These are phyloP conservation scores for Oreochromis mossambicus DNA, from an alignment of 2,797 vertebrate species.

Conservation along the genomic window DNA sequence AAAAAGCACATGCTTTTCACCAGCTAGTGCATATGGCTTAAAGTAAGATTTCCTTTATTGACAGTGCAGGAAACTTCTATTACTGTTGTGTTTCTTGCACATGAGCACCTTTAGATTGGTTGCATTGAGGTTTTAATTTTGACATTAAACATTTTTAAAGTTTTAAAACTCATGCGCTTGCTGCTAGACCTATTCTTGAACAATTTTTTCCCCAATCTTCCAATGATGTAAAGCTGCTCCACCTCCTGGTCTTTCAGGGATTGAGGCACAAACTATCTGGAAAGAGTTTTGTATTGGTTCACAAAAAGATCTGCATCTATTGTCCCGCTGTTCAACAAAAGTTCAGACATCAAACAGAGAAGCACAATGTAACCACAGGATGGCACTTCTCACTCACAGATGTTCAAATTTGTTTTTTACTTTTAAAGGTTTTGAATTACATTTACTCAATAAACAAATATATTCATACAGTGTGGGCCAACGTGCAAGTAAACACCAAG, in stretches of 20 bases:
- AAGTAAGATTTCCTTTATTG: background rate
- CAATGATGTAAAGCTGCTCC: background rate
- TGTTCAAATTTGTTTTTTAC: no score
- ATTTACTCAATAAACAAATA: no score
- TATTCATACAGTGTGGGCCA: fast-evolving
- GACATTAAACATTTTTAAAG: fast-evolving
- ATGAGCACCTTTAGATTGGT: background rate
- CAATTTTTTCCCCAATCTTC: fast-evolving
- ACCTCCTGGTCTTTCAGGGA: background rate
- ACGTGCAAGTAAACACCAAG: no score
- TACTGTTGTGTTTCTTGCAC: no score
- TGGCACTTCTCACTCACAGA: background rate
- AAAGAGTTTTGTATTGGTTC: background rate
- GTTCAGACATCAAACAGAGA: background rate
- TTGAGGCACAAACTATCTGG: fast-evolving
- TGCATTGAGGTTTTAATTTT: background rate
- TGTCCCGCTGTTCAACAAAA: background rate
- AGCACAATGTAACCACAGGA: background rate
- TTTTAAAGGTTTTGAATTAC: no score
- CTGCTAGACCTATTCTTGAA: background rate
- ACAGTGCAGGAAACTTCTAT: background rate
- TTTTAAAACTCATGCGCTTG: fast-evolving
- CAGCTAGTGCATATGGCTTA: background rate
- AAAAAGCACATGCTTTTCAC: no score
- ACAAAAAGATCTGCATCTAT: background rate